Conservation (phyloP, 2,113 vertebrate species). For the Pungitius pungitius region DNA sequence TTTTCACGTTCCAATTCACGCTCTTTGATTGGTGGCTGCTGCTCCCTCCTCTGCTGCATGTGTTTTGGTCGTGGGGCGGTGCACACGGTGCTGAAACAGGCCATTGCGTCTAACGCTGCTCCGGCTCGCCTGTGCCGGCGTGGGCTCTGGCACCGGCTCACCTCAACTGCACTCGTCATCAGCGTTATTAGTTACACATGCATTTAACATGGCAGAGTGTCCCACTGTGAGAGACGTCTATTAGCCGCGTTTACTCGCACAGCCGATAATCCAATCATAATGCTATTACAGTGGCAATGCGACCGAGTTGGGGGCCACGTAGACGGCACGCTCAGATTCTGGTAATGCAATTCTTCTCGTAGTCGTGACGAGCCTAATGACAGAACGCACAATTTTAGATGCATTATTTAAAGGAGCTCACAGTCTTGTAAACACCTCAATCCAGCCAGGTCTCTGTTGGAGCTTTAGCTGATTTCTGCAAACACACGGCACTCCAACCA, state of each 20-base stretch:
- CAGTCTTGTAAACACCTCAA: conserved; percentile 31
- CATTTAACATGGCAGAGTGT: conserved; percentile 38
- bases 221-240: conserved; percentile 36
- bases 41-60: background rate
- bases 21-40: conserved; percentile 24
- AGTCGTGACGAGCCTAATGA: conserved; percentile 11
- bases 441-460: background rate
- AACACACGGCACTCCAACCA: background rate
- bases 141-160: conserved; percentile 22
- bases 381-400: conserved; percentile 2
- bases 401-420: conserved; percentile 3
- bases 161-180: conserved; percentile 20
- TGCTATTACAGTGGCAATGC: conserved; percentile 28
- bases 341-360: conserved; percentile 5
- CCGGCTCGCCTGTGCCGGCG: conserved; percentile 10
- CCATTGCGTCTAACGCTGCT: background rate
- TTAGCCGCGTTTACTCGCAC: conserved; percentile 28
- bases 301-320: conserved; percentile 26
- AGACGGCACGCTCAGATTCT: conserved; percentile 21
- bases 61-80: background rate
- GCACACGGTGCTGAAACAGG: conserved; percentile 27
- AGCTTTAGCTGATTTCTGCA: conserved; percentile 8
- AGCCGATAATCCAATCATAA: conserved; percentile 38
- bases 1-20: conserved; percentile 31
- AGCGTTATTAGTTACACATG: conserved; percentile 43